Conservation (phyloP, 2,797 vertebrate genomes). For the Alcedo atthis region DNA sequence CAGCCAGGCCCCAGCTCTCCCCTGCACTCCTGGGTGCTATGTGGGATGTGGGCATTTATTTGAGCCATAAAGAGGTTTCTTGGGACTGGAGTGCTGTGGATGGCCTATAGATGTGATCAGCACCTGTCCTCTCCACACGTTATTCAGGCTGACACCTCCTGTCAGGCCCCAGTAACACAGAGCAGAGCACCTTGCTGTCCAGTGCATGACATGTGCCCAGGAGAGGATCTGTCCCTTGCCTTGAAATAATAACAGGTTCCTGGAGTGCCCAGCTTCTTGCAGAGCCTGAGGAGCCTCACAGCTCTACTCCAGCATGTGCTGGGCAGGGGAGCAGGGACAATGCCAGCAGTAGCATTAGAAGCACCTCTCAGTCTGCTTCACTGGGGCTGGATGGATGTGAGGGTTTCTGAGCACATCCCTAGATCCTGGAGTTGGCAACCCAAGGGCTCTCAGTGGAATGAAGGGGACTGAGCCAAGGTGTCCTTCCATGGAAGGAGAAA, state of each 20-base stretch:
- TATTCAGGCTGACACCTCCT: not conserved
- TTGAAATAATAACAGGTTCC: not conserved
- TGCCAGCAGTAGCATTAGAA: not conserved
- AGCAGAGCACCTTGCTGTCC: not conserved
- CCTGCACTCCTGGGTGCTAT: accelerated
- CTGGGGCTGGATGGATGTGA: not conserved
- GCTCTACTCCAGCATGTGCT: not conserved
- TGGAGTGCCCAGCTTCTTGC: accelerated
- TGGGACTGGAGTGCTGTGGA: not conserved
- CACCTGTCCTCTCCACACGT: not conserved
- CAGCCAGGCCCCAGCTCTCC: not conserved
- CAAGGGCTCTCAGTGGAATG: accelerated
- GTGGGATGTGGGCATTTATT: accelerated
- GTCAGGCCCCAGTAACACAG: not conserved
- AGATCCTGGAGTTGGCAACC: accelerated
- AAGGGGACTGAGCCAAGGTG: not conserved
- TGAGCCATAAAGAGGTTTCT: not conserved
- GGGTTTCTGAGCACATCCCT: not conserved
- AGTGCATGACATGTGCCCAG: not conserved
- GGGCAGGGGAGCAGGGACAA: accelerated
- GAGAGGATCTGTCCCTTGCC: not conserved
- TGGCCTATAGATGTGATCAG: not conserved
- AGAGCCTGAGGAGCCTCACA: not conserved
- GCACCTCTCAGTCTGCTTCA: not conserved
- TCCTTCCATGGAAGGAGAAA: not conserved